Conservation (phyloP, 1,140 invertebrate species). For the Saxidomus purpurata region DNA sequence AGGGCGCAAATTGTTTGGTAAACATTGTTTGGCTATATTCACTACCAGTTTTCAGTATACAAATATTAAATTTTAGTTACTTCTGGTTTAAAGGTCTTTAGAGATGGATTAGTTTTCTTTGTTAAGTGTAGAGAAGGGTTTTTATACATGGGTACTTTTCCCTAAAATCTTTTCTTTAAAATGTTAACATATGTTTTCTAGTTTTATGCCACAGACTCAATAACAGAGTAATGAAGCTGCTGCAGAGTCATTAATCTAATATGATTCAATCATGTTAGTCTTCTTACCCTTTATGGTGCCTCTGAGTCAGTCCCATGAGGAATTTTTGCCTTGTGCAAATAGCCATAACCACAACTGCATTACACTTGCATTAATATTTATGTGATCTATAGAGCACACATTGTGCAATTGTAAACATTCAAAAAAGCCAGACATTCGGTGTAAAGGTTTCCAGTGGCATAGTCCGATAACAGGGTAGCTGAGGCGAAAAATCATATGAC, state of each 20-base stretch:
- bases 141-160: no score
- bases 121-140: no score
- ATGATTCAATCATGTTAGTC: background rate
- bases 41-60: no score
- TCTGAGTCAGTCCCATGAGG: slow-evolving; percentile 26
- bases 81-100: no score
- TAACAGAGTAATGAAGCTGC: no score
- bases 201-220: no score
- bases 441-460: slow-evolving; percentile 33
- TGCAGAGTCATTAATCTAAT: background rate
- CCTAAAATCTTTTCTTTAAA: no score
- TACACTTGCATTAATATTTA: slow-evolving; percentile 60
- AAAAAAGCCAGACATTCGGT: slow-evolving; percentile 54
- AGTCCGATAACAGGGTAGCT: slow-evolving; percentile 18
- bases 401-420: slow-evolving; percentile 55
- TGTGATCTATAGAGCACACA: slow-evolving; percentile 54
- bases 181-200: no score
- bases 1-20: no score
- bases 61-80: no score
- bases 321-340: slow-evolving; percentile 53
- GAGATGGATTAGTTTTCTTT: no score
- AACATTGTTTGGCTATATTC: no score
- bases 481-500: background rate
- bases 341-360: slow-evolving; percentile 65
- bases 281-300: slow-evolving; percentile 18